These are phyloP conservation scores for Pao palembangensis DNA, from an alignment of 2,113 vertebrate species.

Conservation along the genomic window DNA sequence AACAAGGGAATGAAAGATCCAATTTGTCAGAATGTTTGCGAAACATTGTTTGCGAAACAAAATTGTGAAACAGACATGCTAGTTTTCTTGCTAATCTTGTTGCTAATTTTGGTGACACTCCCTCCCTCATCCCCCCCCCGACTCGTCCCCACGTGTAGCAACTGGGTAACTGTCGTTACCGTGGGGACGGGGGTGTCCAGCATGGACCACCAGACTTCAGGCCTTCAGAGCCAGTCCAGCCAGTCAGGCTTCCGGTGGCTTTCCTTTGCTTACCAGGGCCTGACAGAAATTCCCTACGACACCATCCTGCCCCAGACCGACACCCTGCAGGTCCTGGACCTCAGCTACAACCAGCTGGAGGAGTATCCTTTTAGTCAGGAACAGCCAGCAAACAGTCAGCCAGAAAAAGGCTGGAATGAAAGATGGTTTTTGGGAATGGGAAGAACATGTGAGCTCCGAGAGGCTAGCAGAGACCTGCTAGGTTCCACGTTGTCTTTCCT, in stretches of 20 bases:
- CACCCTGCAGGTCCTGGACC: conserved; percentile 73
- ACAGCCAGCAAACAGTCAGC: not conserved
- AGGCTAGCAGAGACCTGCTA: no score
- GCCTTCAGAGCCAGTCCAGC: conserved; percentile 3
- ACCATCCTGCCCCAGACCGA: conserved; percentile 59
- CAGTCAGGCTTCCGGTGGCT: conserved; percentile 52
- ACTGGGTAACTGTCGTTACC: no score
- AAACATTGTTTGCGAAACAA: no score
- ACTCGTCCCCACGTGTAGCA: conserved; percentile 10
- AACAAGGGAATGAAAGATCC: no score
- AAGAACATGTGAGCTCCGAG: no score
- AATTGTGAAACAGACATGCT: no score
- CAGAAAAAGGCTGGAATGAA: no score
- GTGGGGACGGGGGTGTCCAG: not conserved
- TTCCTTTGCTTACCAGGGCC: conserved; percentile 73
- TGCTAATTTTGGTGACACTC: no score
- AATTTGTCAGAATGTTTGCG: no score
- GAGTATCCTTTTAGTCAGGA: conserved; percentile 73
- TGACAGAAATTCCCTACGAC: conserved; percentile 73
- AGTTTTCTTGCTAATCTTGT: no score
- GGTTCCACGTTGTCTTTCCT: not conserved
- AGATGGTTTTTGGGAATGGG: no score
- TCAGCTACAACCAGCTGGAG: conserved; percentile 74
- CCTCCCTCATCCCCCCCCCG: conserved; percentile 21
- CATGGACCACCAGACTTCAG: conserved; percentile 47